These are phyloP conservation scores for Papilio polytes DNA, from an alignment of 1,140 invertebrate species.

Conservation along the genomic window DNA sequence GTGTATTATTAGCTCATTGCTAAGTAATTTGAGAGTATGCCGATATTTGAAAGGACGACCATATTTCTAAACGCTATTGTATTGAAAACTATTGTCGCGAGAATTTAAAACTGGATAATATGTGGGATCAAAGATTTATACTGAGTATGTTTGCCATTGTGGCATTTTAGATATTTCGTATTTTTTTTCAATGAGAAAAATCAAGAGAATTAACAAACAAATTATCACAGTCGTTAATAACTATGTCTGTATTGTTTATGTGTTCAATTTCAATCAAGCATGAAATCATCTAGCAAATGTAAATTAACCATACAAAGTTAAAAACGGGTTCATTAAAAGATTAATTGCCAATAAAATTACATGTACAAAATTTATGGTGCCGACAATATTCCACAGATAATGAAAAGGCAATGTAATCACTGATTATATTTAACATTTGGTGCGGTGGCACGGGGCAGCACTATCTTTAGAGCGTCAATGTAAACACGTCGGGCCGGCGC, in stretches of 20 bases:
- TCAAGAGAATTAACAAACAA: neutral
- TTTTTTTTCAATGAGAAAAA: neutral
- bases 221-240: neutral
- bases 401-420: neutral
- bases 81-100: neutral
- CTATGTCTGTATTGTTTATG: no score
- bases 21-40: conserved; percentile 23
- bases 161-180: neutral
- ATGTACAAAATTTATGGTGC: neutral
- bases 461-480: conserved; percentile 26
- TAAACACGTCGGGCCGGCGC: conserved; percentile 13
- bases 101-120: neutral
- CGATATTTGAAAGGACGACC: conserved; percentile 11
- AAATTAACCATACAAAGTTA: neutral
- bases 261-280: neutral
- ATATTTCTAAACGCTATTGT: conserved; percentile 19
- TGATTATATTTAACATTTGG: conserved; percentile 6
- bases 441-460: neutral
- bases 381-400: conserved; percentile 9
- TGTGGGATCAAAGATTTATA: neutral
- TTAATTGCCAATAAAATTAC: neutral
- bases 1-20: conserved; percentile 22
- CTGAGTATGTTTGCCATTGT: neutral
- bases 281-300: neutral
- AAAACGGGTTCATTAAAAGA: neutral